phyloP scores from a whole-genome alignment of 2,888 invertebrate species.

The Dryobota labecula region DNA sequence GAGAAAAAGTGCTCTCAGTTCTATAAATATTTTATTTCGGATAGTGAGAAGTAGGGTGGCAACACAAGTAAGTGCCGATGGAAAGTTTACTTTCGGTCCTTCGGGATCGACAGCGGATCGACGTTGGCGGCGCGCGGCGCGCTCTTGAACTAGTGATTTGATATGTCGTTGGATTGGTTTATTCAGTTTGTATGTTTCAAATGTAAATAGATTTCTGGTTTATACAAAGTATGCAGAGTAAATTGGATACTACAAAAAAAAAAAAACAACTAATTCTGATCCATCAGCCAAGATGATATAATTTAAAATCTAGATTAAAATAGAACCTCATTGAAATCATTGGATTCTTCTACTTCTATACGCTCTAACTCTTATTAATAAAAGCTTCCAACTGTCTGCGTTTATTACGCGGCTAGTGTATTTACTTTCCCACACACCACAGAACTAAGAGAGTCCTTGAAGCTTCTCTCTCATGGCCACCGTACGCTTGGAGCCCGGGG shows the following conservation, averaged over 20 bases:
- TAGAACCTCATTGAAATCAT: background rate
- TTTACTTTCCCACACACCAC: slow-evolving; percentile 53
- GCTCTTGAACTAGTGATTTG: slow-evolving; percentile 49
- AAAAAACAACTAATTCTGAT: background rate
- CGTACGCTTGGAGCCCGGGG: slow-evolving; percentile 78
- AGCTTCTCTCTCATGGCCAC: slow-evolving; percentile 72
- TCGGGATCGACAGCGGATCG: slow-evolving; percentile 13
- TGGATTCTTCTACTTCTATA: background rate
- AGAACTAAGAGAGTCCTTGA: slow-evolving; percentile 62
- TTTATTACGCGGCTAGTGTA: slow-evolving; percentile 32
- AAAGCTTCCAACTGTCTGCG: slow-evolving; percentile 34
- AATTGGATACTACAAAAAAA: background rate
- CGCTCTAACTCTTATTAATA: slow-evolving; percentile 17
- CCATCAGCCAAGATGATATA: background rate
- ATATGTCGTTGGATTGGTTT: slow-evolving; percentile 36
- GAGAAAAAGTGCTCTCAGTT: slow-evolving; percentile 89
- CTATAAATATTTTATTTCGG: slow-evolving; percentile 91
- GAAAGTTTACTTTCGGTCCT: slow-evolving; percentile 56
- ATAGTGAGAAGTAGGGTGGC: slow-evolving; percentile 87
- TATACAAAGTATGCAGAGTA: background rate
- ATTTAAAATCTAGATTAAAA: background rate
- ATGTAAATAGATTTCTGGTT: slow-evolving; percentile 5
- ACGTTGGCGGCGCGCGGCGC: background rate
- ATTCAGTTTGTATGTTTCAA: background rate
- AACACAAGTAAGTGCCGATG: slow-evolving; percentile 61